Base-by-base conservation (phyloP, 37 sponge, comb jelly and placozoan genomes). In the Ephydatia muelleri region DNA sequence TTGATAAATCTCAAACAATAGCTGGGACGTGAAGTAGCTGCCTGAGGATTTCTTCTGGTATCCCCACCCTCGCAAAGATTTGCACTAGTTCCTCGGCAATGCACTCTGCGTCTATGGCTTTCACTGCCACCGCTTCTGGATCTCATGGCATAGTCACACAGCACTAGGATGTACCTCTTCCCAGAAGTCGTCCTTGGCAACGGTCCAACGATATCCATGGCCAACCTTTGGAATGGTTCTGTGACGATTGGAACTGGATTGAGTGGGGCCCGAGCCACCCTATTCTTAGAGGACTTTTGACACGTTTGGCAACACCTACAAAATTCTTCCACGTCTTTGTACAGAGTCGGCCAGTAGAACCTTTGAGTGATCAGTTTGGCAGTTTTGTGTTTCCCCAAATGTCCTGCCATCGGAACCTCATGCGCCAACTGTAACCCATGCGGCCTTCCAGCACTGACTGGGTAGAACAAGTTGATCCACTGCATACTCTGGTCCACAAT, bases 141-240 rank as follows among this genome's bases (percentile, higher is more conserved):
- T 76, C 82, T 23, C 79, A 79, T 88, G 27, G 89, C 83, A 83
- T 83, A 88, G 49, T 83, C 78, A 48, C 78, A 47, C 2, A 88
- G 26, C n/a, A 77, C 73, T 25, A 83, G 36, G 26, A 88, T 76
- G 38, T 68, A 88, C 36, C 75, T 28, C 65, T 88, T 83, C 4
- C 84, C 84, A n/a, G 49, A 23, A 3, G 38, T 38, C 1, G 71
- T 83, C 35, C 76, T 22, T 16, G 83, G 84, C 6, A 88, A 70
- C 8, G 78, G 89, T 39, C 89, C 89, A 0, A 88, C 80, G 11
- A 83, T 83, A 49, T 88, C 89, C 77, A 83, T 88, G 5, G 84
- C 89, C 34, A 88, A 67, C 65, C 79, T 36, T 38, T 65, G 35
- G 80, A 83, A 88, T 77, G 89, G 89, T 38, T 67, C 57, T 36